A percentile compares a stretch with the other conserved stretches of the same genome.
These are phyloP conservation scores for Pachypeltis micranthus DNA, from an alignment of 1,140 invertebrate genomes.

Conservation along the genomic window DNA sequence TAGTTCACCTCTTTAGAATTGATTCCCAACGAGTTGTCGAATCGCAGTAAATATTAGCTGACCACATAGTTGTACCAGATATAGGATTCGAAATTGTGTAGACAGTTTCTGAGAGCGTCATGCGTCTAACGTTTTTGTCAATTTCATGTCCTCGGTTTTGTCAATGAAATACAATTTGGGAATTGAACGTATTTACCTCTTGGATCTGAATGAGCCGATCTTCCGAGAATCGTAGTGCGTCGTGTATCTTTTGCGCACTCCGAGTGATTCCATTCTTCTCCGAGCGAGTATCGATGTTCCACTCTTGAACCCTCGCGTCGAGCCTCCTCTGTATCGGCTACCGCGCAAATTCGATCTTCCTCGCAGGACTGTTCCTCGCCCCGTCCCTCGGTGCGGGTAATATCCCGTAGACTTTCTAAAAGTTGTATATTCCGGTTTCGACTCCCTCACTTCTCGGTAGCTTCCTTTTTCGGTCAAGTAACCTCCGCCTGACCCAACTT, in stretches of 20 bases:
- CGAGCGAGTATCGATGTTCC: neutral
- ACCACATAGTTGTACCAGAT: no score
- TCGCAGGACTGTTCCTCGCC: neutral
- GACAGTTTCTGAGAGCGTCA: no score
- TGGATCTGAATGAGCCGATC: neutral
- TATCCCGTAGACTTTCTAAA: slow-evolving; percentile 9
- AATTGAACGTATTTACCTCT: neutral
- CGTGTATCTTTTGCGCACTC: neutral
- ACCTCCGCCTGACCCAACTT: slow-evolving; percentile 12
- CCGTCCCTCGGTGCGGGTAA: neutral
- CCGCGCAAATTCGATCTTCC: neutral
- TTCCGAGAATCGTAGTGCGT: neutral
- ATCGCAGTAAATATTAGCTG: no score
- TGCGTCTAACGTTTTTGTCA: no score
- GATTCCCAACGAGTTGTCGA: no score
- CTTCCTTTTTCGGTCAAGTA: slow-evolving; percentile 15
- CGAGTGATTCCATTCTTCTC: neutral
- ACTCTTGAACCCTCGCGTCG: neutral
- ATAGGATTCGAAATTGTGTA: no score
- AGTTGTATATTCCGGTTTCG: slow-evolving; percentile 1
- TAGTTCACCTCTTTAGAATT: no score
- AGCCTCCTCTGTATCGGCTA: neutral
- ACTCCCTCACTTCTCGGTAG: slow-evolving; percentile 14
- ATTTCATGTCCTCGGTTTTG: no score
- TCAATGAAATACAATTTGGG: no score